phyloP scores from a whole-genome alignment of 2,888 invertebrate genomes.

The Aspidapion aeneum region DNA sequence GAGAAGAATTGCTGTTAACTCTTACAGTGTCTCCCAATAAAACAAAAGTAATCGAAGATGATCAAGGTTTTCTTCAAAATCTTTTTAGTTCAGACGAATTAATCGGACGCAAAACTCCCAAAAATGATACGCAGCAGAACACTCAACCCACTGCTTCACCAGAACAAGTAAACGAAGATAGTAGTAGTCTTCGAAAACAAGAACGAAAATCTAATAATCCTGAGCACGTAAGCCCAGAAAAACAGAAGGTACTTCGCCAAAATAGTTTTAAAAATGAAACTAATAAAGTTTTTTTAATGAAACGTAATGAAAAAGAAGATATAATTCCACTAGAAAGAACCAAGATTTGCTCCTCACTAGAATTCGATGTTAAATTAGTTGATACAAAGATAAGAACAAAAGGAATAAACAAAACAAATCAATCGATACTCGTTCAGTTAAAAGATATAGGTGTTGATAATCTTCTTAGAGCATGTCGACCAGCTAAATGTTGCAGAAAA shows the following conservation, averaged over 20 bases:
- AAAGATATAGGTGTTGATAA: slow-evolving; percentile 35
- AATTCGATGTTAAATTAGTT: slow-evolving; percentile 33
- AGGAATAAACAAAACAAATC: slow-evolving; percentile 30
- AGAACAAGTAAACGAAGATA: no score
- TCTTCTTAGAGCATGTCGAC: slow-evolving; percentile 35
- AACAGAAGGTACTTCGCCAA: no score
- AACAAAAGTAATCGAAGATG: slow-evolving; percentile 6
- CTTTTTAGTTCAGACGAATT: slow-evolving; percentile 30
- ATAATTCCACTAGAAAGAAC: slow-evolving; percentile 29
- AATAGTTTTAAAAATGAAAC: neutral
- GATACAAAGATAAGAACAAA: slow-evolving; percentile 27
- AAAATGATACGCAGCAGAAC: neutral
- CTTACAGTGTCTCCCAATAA: slow-evolving; percentile 26
- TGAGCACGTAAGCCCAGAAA: neutral
- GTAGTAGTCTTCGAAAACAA: no score
- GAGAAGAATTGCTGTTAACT: slow-evolving; percentile 31
- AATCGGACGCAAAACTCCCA: no score
- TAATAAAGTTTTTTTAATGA: no score
- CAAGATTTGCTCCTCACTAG: slow-evolving; percentile 34
- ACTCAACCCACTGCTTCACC: neutral
- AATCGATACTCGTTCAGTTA: slow-evolving; percentile 28
- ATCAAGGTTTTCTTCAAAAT: slow-evolving; percentile 24
- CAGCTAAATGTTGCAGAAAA: slow-evolving; percentile 37
- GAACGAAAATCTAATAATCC: neutral
- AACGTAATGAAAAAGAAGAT: slow-evolving; percentile 17